Evolutionary conservation across 30 jellyfish, hydroid and myxozoan species (phyloP).

Genomic region (Sanderia malayensis): DNA sequence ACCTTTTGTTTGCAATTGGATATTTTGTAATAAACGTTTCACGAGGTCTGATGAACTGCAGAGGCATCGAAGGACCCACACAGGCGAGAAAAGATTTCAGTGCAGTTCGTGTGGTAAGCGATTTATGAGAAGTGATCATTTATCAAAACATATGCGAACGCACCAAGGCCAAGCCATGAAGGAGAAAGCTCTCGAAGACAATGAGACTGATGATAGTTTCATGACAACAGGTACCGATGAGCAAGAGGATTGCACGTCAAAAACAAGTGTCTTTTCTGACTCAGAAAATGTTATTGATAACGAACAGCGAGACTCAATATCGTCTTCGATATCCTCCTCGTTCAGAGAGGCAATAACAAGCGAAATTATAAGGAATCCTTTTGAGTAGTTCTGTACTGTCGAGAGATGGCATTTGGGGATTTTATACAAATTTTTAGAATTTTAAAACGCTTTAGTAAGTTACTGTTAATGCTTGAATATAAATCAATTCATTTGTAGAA

Average conservation of each 20-base stretch:
- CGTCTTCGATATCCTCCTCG: too few relatives aligned
- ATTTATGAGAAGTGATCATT: slow-evolving; percentile 96
- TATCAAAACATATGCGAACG: slow-evolving; percentile 98
- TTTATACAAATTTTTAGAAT: background rate
- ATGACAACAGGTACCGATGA: slow-evolving; percentile 24
- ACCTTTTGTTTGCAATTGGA: slow-evolving; percentile 98
- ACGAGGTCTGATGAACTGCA: slow-evolving; percentile 99
- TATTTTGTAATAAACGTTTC: slow-evolving; percentile 91
- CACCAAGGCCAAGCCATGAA: slow-evolving; percentile 75
- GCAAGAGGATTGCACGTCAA: slow-evolving; percentile 18
- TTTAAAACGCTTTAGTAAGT: too few relatives aligned
- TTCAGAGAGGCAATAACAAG: slow-evolving; percentile 22
- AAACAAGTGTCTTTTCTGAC: slow-evolving; percentile 22
- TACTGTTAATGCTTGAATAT: background rate
- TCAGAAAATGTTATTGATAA: slow-evolving; percentile 11
- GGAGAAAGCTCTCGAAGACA: slow-evolving; percentile 53
- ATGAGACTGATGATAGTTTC: slow-evolving; percentile 24
- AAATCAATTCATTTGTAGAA: background rate
- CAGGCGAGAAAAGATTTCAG: slow-evolving; percentile 99
- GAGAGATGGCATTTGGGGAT: background rate
- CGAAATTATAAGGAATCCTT: slow-evolving; percentile 60
- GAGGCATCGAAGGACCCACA: slow-evolving; percentile 97
- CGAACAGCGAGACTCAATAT: slow-evolving; percentile 1
- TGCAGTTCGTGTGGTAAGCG: slow-evolving; percentile 94
- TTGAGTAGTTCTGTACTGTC: too few relatives aligned